These are phyloP conservation scores for Herminia tarsipennalis DNA, from an alignment of 2,888 invertebrate genomes.

Conservation along the genomic window DNA sequence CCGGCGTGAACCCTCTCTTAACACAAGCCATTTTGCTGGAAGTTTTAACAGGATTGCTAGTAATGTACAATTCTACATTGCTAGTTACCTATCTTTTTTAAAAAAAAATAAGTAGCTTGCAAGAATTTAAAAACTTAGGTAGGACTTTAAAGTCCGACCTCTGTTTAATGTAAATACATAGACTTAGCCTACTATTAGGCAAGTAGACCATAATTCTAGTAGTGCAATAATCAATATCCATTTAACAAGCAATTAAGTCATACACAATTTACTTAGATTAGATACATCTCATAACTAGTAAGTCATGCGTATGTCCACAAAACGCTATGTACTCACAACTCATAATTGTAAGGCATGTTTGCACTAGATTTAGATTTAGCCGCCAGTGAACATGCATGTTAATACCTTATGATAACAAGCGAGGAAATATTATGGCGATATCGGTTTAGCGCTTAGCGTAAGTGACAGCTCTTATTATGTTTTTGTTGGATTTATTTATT, in stretches of 20 bases:
- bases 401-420: slow-evolving; percentile 52
- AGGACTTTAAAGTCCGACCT: no score
- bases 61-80: no score
- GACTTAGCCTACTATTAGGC: no score
- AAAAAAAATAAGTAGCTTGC: no score
- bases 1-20: no score
- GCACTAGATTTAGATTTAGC: slow-evolving; percentile 47
- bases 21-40: no score
- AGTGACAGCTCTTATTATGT: slow-evolving; percentile 10
- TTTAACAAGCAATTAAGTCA: background rate
- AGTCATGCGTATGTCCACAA: slow-evolving; percentile 1
- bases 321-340: slow-evolving; percentile 17
- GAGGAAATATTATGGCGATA: slow-evolving; percentile 27
- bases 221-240: no score
- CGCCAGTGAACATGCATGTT: slow-evolving; percentile 45
- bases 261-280: background rate
- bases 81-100: no score
- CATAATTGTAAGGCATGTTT: slow-evolving; percentile 36
- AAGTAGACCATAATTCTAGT: no score
- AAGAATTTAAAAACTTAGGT: no score
- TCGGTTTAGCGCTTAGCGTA: slow-evolving; percentile 6
- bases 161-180: no score
- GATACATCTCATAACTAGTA: background rate
- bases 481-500: slow-evolving; percentile 2
- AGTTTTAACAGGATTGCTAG: no score